Percentiles rank a stretch among this genome's conserved stretches.
Conservation (phyloP, 2,113 vertebrate genomes). For the Zosterops hypoxanthus region DNA sequence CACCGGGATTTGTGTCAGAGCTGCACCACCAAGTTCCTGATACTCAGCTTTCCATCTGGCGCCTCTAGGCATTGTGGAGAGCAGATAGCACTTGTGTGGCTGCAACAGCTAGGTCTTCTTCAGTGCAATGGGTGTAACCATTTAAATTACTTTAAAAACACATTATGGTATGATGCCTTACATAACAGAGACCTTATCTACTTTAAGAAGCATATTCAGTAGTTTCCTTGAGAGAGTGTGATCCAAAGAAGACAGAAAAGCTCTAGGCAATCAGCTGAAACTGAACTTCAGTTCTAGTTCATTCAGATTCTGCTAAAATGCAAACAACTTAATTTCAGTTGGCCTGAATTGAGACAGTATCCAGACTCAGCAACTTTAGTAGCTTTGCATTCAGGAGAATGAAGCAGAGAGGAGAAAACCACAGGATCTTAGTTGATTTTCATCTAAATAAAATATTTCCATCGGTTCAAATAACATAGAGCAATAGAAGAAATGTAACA, state of each 20-base stretch:
- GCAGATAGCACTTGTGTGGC: neutral
- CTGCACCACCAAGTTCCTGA: neutral
- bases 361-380: neutral
- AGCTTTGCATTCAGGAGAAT: neutral
- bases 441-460: neutral
- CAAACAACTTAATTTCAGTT: neutral
- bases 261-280: neutral
- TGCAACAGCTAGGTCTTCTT: neutral
- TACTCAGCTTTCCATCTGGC: neutral
- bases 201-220: neutral
- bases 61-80: neutral
- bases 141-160: neutral
- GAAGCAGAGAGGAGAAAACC: neutral
- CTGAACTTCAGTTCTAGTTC: neutral
- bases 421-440: neutral
- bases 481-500: neutral
- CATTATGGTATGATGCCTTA: neutral
- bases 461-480: neutral
- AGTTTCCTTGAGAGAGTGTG: neutral
- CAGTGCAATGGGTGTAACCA: neutral
- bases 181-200: neutral
- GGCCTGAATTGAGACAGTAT: neutral
- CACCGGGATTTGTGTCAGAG: neutral
- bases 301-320: neutral
- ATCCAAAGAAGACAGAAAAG: neutral